A percentile compares a stretch with the other conserved stretches of the same genome.
phyloP scores from a whole-genome alignment of 2,113 vertebrate genomes.

The Isichthys henryi region DNA sequence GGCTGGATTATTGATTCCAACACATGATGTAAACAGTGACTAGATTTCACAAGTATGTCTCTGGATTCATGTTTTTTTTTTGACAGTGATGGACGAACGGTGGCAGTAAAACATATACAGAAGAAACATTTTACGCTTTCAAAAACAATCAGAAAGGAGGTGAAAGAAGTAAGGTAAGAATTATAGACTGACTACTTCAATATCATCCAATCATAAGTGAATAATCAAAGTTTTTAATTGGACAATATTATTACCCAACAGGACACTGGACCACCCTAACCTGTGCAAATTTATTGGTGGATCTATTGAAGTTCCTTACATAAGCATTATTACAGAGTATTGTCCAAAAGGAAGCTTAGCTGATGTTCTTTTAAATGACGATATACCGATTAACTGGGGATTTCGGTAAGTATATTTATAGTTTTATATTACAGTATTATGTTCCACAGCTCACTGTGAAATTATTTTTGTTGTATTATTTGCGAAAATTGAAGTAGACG shows the following conservation, averaged over 20 bases:
- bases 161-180: constrained; percentile 62
- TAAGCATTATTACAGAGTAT: constrained; percentile 62
- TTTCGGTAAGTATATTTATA: constrained; percentile 49
- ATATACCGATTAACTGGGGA: constrained; percentile 65
- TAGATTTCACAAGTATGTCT: background rate
- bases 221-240: background rate
- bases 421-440: constrained; percentile 6
- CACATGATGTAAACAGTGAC: background rate
- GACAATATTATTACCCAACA: constrained; percentile 22
- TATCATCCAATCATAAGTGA: background rate
- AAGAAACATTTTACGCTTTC: constrained; percentile 60
- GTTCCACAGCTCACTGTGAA: background rate
- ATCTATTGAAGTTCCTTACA: constrained; percentile 54
- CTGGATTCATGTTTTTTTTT: background rate
- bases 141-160: constrained; percentile 63
- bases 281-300: constrained; percentile 66
- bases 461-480: background rate
- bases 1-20: background rate
- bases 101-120: constrained; percentile 61
- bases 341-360: constrained; percentile 66
- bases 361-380: constrained; percentile 61
- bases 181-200: background rate
- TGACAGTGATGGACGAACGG: constrained; percentile 55
- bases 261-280: constrained; percentile 66
- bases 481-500: background rate